Conservation (phyloP, 1,140 invertebrate species). For the Eufriesea mexicana region DNA sequence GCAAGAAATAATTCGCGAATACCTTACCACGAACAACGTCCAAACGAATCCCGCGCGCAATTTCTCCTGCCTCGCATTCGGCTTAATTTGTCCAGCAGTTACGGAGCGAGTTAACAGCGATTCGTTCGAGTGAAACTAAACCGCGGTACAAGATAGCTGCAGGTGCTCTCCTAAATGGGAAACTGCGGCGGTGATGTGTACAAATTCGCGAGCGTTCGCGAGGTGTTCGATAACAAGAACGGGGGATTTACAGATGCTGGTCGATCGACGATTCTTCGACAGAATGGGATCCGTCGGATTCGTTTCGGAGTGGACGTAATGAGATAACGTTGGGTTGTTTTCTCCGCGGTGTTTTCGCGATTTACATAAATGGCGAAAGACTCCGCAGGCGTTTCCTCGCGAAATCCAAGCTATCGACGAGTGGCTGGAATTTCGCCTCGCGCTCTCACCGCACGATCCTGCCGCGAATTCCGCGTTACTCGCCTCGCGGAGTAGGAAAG, state of each 20-base stretch:
- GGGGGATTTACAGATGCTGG: neutral
- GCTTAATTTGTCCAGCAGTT: conserved; percentile 25
- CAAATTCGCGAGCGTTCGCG: conserved; percentile 13
- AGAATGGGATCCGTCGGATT: too few relatives aligned
- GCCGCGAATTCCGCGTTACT: conserved; percentile 42
- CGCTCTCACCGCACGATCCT: conserved; percentile 44
- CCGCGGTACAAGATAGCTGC: conserved; percentile 16
- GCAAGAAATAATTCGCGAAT: neutral
- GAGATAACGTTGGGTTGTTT: conserved; percentile 41
- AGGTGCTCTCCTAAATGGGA: conserved; percentile 35
- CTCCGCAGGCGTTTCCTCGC: conserved; percentile 46
- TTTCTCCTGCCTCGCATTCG: conserved; percentile 23
- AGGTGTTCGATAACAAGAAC: neutral
- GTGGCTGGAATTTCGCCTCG: conserved; percentile 52
- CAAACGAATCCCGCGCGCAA: neutral
- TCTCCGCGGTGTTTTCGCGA: conserved; percentile 39
- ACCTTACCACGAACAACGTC: neutral
- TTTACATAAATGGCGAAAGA: conserved; percentile 54
- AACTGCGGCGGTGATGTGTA: conserved; percentile 7
- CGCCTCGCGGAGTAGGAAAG: neutral
- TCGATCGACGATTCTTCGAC: neutral
- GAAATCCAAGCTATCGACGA: conserved; percentile 39
- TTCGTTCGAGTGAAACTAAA: conserved; percentile 50
- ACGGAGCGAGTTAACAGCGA: conserved; percentile 28
- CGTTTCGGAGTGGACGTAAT: too few relatives aligned